Evolutionary conservation across 64 coral and sea anemone genomes (phyloP), one percentile per base, ranked within the genome.

Genomic region (Hydrozoanthus tunicans): DNA sequence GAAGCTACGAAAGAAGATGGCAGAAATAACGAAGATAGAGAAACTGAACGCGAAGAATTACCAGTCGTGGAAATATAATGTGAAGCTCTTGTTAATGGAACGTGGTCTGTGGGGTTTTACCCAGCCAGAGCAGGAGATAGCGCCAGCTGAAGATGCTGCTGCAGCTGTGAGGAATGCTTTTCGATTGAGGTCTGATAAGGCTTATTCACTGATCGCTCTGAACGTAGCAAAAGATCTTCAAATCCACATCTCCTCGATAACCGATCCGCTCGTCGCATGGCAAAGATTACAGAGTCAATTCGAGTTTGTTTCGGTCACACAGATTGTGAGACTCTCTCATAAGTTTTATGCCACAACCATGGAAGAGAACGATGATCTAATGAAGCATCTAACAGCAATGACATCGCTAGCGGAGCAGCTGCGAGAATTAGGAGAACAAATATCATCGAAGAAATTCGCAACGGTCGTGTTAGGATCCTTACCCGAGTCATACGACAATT

Each of bases 321-420:
- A 91, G 64, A 79, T 91, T 13, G 77, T 91, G 20, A 7, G 25
- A 63, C 32, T 90, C 8, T 79, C 59, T 51, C 11, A 26, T 15
- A 90, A 90, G 10, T 90, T 90, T 62, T 90, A 90, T 79, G 89
- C 89, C 9, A 59, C 89, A 9, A 61, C 11, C 59, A 90, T 90
- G 89, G 75, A 90, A 67, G 89, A 79, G 66, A 26, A 59, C 3
- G 58, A 32, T n/a, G 75, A 90, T 62, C 13, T 90, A 5, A 64
- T 90, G 89, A 77, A 90, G 26, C 89, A 90, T 63, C 51, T 90
- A 17, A 90, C 89, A 25, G 3, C 27, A 6, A 90, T 79, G 89
- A 90, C 89, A 6, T 90, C 89, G n/a, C 12, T 90, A 3, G 64
- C 89, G 3, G 89, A 91, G 56, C 89, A 91, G 17, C 51, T 91